A percentile compares a stretch with the other conserved stretches of the same genome.
phyloP scores from a whole-genome alignment of 2,888 invertebrate species.

The Chrysopilus asiliformis region DNA sequence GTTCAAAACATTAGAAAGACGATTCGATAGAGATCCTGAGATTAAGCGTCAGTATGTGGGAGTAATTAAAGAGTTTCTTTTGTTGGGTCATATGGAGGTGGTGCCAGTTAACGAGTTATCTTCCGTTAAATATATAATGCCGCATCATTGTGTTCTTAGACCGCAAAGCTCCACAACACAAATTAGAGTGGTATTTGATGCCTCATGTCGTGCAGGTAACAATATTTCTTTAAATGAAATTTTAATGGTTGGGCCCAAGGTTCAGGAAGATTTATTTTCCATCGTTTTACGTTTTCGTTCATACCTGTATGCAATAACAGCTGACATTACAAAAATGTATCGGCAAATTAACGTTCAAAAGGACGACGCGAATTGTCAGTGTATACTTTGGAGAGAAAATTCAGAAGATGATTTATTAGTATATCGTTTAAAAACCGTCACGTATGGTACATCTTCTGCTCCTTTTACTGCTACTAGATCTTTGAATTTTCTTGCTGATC shows the following conservation, averaged over 20 bases:
- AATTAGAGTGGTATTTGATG: conserved; percentile 11
- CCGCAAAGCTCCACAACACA: conserved; percentile 9
- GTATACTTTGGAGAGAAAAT: conserved; percentile 2
- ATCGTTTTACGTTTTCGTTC: conserved; percentile 5
- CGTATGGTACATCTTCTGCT: conserved; percentile 6
- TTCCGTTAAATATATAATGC: conserved; percentile 7
- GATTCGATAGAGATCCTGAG: too few relatives aligned
- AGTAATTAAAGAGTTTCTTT: conserved; percentile 6
- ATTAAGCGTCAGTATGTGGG: too few relatives aligned
- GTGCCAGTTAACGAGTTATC: background rate
- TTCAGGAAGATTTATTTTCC: conserved; percentile 8
- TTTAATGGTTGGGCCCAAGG: conserved; percentile 8
- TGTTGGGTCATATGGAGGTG: conserved; percentile 5
- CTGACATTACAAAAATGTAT: conserved; percentile 14
- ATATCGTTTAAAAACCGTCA: conserved; percentile 23
- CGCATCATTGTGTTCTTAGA: conserved; percentile 9
- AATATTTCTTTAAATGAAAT: conserved; percentile 10
- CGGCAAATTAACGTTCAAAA: conserved; percentile 4
- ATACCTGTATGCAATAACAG: conserved; percentile 16
- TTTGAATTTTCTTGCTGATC: background rate
- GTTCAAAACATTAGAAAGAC: too few relatives aligned
- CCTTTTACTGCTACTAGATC: conserved; percentile 1
- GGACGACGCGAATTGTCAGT: conserved; percentile 2
- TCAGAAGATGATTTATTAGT: conserved; percentile 20
- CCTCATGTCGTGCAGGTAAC: background rate